phyloP scores from a whole-genome alignment of 2,888 invertebrate genomes.

The Drosophila sordidula region DNA sequence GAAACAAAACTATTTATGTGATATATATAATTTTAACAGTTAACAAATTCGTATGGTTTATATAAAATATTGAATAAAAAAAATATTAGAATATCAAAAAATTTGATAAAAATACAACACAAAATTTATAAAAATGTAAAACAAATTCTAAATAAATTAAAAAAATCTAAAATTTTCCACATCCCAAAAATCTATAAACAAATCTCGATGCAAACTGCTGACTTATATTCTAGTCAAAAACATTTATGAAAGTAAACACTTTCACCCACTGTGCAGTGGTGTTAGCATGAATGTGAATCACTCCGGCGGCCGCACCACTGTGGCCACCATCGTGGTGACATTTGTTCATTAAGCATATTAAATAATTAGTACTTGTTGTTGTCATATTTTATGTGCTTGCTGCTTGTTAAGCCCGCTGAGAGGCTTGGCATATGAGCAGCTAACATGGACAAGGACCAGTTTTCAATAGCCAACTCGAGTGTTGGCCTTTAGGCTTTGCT shows the following conservation, averaged over 20 bases:
- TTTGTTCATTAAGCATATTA: slow-evolving; percentile 78
- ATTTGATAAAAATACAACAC: too few relatives aligned
- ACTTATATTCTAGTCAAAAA: too few relatives aligned
- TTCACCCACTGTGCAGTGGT: slow-evolving; percentile 34
- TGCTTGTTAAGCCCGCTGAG: slow-evolving; percentile 55
- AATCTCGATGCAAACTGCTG: too few relatives aligned
- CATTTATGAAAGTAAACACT: not conserved
- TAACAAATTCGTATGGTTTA: too few relatives aligned
- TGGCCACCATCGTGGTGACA: slow-evolving; percentile 68
- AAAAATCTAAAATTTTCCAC: too few relatives aligned
- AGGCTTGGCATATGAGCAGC: slow-evolving; percentile 56
- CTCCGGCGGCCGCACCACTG: slow-evolving; percentile 38
- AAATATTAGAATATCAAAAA: too few relatives aligned
- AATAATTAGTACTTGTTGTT: slow-evolving; percentile 75
- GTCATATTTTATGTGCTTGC: slow-evolving; percentile 70
- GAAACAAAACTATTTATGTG: too few relatives aligned
- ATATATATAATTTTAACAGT: too few relatives aligned
- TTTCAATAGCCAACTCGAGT: slow-evolving; percentile 44
- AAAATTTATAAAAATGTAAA: too few relatives aligned
- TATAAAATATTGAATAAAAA: too few relatives aligned
- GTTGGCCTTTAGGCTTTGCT: slow-evolving; percentile 42
- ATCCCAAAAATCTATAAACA: too few relatives aligned
- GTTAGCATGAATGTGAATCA: slow-evolving; percentile 40
- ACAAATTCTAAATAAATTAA: too few relatives aligned
- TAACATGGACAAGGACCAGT: slow-evolving; percentile 56